Conservation (phyloP, 2,888 invertebrate species). For the Acrobasis consociella region DNA sequence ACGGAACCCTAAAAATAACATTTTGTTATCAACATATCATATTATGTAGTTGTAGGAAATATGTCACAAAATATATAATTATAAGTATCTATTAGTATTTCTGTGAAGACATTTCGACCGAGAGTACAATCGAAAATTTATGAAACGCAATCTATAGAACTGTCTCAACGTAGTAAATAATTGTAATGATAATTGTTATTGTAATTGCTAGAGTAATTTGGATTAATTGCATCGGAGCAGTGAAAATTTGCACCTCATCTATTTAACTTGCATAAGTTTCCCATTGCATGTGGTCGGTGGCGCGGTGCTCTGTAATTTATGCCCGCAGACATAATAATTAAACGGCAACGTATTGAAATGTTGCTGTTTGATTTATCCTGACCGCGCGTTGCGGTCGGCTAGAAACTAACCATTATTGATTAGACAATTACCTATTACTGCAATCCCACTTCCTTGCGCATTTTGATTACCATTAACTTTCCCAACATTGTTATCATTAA, state of each 20-base stretch:
- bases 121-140: too few species aligned
- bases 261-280: constrained; percentile 42
- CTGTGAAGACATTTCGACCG: too few species aligned
- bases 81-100: too few species aligned
- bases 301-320: constrained; percentile 25
- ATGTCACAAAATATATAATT: too few species aligned
- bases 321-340: constrained; percentile 28
- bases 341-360: constrained; percentile 22
- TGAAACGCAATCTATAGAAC: not conserved
- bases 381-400: constrained; percentile 20
- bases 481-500: not conserved
- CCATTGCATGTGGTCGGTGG: constrained; percentile 36
- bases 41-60: too few species aligned
- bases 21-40: too few species aligned
- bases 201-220: constrained; percentile 16
- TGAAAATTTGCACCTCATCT: constrained; percentile 43
- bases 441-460: constrained; percentile 24
- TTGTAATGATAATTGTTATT: not conserved
- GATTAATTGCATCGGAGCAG: constrained; percentile 45
- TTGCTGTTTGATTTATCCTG: constrained; percentile 32
- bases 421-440: constrained; percentile 22
- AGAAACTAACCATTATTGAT: constrained; percentile 21
- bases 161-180: not conserved
- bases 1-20: too few species aligned
- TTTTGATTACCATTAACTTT: constrained; percentile 18